A percentile compares a stretch with the other conserved stretches of the same genome.
phyloP scores from a whole-genome alignment of 1,140 invertebrate genomes.

The Vanessa atalanta region DNA sequence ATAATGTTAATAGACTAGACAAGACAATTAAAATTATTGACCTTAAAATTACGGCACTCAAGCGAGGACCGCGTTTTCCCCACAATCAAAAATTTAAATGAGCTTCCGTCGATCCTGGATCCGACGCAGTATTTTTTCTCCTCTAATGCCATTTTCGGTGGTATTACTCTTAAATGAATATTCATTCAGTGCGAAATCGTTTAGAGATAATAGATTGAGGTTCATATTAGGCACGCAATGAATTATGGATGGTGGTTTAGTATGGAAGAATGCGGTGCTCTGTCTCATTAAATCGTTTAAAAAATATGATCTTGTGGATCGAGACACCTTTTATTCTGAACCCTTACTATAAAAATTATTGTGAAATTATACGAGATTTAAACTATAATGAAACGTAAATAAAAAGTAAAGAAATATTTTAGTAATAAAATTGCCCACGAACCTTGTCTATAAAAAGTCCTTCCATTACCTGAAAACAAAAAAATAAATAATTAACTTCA shows the following conservation, averaged over 20 bases:
- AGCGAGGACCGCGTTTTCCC: conserved; percentile 49
- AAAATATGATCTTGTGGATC: conserved; percentile 51
- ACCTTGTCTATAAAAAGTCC: conserved; percentile 14
- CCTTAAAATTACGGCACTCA: conserved; percentile 58
- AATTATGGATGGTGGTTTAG: conserved; percentile 65
- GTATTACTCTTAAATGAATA: conserved; percentile 78
- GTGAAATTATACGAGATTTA: too few species aligned
- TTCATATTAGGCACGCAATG: conserved; percentile 70
- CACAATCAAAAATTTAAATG: conserved; percentile 77
- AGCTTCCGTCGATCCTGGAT: conserved; percentile 56
- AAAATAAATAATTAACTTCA: neutral
- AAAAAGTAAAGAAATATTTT: neutral
- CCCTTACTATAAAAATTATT: neutral
- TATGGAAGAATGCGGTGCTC: conserved; percentile 55
- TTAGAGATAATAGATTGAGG: conserved; percentile 77
- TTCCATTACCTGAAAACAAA: conserved; percentile 16
- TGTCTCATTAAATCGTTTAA: conserved; percentile 44
- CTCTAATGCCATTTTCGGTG: conserved; percentile 72
- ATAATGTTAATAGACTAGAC: conserved; percentile 2
- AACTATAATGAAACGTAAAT: neutral
- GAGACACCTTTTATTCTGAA: conserved; percentile 28
- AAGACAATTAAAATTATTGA: conserved; percentile 21
- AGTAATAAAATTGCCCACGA: conserved; percentile 1
- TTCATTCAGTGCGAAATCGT: conserved; percentile 75
- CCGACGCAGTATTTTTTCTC: conserved; percentile 62